These are phyloP conservation scores for Limnephilus rhombicus DNA, from an alignment of 2,888 invertebrate species.

Conservation along the genomic window DNA sequence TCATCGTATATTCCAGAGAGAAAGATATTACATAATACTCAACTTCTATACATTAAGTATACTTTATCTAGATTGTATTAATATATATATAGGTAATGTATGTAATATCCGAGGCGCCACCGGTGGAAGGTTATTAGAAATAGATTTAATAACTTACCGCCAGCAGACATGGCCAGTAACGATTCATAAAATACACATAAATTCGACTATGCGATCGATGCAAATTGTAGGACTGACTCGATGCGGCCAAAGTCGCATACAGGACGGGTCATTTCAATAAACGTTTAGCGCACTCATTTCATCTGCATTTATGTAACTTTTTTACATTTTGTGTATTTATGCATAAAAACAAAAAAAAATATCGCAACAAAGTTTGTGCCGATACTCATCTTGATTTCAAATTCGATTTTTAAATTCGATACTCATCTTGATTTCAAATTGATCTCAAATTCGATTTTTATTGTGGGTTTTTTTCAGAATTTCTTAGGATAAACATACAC, in stretches of 20 bases:
- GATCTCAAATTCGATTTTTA: too few relatives aligned
- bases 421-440: too few relatives aligned
- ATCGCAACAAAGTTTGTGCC: too few relatives aligned
- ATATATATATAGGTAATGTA: neutral
- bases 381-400: too few relatives aligned
- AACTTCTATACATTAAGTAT: neutral
- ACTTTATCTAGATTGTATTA: neutral
- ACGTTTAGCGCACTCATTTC: neutral
- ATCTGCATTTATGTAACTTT: neutral
- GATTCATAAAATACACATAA: constrained; percentile 21
- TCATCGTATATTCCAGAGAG: constrained; percentile 11
- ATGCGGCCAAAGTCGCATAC: constrained; percentile 22
- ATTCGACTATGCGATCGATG: constrained; percentile 26
- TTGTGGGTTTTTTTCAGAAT: too few relatives aligned
- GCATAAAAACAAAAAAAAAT: too few relatives aligned
- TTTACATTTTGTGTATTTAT: neutral
- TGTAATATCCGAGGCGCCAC: constrained; percentile 49
- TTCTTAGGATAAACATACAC: too few relatives aligned
- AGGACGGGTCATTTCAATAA: neutral
- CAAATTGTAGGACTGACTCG: neutral
- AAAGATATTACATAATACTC: neutral
- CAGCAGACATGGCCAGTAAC: constrained; percentile 23
- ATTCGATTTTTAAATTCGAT: too few relatives aligned
- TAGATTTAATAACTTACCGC: constrained; percentile 42
- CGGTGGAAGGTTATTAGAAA: constrained; percentile 21